Conservation (phyloP, 2,888 invertebrate species). For the Phengaris arion region DNA sequence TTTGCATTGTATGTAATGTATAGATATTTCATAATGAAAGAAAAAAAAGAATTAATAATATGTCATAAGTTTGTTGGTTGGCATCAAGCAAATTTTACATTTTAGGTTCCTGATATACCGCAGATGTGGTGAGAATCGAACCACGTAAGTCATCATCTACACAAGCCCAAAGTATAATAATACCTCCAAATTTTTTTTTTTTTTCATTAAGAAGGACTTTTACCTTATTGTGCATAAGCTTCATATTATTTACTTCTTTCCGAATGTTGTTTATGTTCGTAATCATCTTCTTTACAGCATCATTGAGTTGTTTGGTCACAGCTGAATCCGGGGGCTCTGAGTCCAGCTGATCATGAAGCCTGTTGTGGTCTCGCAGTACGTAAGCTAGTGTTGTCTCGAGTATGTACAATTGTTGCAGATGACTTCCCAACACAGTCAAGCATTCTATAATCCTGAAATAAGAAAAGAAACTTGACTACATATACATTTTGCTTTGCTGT, state of each 20-base stretch:
- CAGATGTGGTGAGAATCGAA: too few relatives aligned
- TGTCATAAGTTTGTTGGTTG: too few relatives aligned
- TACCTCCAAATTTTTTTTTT: too few relatives aligned
- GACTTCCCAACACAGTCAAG: slow-evolving; percentile 72
- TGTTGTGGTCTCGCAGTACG: slow-evolving; percentile 64
- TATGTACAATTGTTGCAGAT: slow-evolving; percentile 78
- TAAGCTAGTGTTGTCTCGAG: slow-evolving; percentile 79
- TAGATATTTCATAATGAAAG: too few relatives aligned
- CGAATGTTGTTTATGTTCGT: slow-evolving; percentile 54
- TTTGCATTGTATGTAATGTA: too few relatives aligned
- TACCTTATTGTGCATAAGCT: slow-evolving; percentile 56
- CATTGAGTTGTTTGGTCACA: slow-evolving; percentile 46
- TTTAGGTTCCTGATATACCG: too few relatives aligned
- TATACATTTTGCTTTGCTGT: too few relatives aligned
- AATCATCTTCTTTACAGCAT: slow-evolving; percentile 51
- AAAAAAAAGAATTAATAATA: too few relatives aligned
- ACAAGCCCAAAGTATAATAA: too few relatives aligned
- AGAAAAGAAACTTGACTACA: background rate
- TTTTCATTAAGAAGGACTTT: too few relatives aligned
- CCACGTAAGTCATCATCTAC: too few relatives aligned
- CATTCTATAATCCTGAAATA: slow-evolving; percentile 77
- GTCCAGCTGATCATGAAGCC: slow-evolving; percentile 55
- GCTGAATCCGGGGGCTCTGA: slow-evolving; percentile 63
- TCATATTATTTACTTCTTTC: slow-evolving; percentile 56
- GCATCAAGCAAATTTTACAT: too few relatives aligned